Evolutionary conservation across 2,888 invertebrate species (phyloP), one percentile per base, ranked within the genome.

Genomic region (Digitonthophagus gazella): DNA sequence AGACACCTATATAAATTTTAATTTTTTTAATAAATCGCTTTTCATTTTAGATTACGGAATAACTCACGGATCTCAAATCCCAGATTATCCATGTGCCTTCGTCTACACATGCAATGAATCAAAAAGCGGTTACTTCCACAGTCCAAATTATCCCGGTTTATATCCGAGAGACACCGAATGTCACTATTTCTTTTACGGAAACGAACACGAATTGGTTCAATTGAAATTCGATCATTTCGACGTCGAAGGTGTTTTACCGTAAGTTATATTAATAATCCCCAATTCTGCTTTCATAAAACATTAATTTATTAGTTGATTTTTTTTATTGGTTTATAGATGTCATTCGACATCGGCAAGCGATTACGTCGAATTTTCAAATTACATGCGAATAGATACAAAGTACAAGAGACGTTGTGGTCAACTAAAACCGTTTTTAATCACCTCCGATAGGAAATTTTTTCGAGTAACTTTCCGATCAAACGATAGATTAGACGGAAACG

Each of bases 351-450:
- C 96, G 1, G 94, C 95, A 55, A 97, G 97, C 79, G 98, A 98
- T 83, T 97, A 93, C 83, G 93, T 98, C 66, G 95, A 97, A 82
- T 96, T 98, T 84, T 97, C 97, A 61, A 98, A 98, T 85, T 96
- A 92, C 81, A 90, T 93, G 87, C 90, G 93, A 72, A 89, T 91
- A 75, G 98, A 98, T 84, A 88, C 93, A 78, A 95, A 96, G 82
- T 95, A 93, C 82, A 89, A 91, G 63, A 88, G 95, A 78, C 92
- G n/a, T n/a, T n/a, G n/a, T n/a, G n/a, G n/a, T n/a, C n/a, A n/a
- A n/a, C n/a, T n/a, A n/a, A n/a, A n/a, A n/a, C n/a, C n/a, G n/a
- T n/a, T n/a, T n/a, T n/a, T n/a, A n/a, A n/a, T n/a, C n/a, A n/a
- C n/a, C n/a, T n/a, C n/a, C n/a, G n/a, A n/a, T n/a, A n/a, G n/a